Evolutionary conservation across 2,888 invertebrate genomes (phyloP).

Genomic region (Parnassius orleans): DNA sequence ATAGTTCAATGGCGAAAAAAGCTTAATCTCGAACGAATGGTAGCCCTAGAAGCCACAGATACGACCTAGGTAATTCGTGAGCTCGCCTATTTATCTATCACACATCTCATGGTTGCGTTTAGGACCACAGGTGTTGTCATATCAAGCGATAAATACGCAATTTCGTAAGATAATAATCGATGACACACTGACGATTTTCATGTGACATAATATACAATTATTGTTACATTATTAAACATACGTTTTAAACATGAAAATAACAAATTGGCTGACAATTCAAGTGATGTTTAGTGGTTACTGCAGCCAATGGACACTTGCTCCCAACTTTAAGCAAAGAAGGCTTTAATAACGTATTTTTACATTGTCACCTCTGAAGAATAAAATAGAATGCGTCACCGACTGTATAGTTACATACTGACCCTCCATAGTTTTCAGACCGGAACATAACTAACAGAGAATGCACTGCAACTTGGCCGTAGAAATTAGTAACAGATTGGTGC

Average conservation of each 20-base stretch:
- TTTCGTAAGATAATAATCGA: slow-evolving; percentile 21
- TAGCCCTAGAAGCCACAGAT: background rate
- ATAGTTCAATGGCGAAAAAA: too few species aligned
- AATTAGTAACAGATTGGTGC: too few species aligned
- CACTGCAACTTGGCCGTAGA: background rate
- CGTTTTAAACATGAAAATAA: too few species aligned
- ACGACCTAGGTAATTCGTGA: background rate
- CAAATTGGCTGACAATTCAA: too few species aligned
- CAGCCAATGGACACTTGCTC: too few species aligned
- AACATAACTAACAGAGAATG: background rate
- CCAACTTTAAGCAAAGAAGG: too few species aligned
- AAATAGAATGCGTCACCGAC: too few species aligned
- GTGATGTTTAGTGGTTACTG: too few species aligned
- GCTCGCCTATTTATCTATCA: slow-evolving; percentile 3
- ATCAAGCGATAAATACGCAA: slow-evolving; percentile 23
- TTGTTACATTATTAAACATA: too few species aligned
- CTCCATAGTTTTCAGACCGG: background rate
- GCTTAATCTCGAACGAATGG: background rate
- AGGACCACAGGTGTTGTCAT: slow-evolving; percentile 27
- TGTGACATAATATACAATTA: too few species aligned
- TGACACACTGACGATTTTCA: slow-evolving; percentile 7
- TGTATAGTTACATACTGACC: background rate
- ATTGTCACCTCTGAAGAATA: too few species aligned
- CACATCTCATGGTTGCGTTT: slow-evolving; percentile 10
- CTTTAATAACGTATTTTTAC: too few species aligned